A percentile compares a stretch with the other conserved stretches of the same genome.
These are phyloP conservation scores for Champsocephalus esox DNA, from an alignment of 2,797 vertebrate genomes.

Conservation along the genomic window DNA sequence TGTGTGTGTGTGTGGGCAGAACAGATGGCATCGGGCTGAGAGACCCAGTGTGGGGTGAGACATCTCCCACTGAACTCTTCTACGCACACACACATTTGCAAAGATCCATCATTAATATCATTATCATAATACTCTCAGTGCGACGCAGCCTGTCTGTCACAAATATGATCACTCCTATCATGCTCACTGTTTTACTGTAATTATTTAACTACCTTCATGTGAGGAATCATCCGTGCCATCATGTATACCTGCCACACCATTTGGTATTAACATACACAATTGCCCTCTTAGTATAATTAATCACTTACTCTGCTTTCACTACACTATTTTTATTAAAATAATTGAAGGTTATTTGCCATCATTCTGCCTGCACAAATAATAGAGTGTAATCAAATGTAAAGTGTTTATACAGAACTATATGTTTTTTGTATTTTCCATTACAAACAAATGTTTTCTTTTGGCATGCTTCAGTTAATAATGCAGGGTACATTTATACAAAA, in stretches of 20 bases:
- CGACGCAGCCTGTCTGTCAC: conserved; percentile 73
- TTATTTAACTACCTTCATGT: conserved; percentile 72
- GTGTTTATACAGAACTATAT: background rate
- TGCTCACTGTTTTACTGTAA: conserved; percentile 68
- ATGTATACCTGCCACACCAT: conserved; percentile 60
- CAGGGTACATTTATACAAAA: background rate
- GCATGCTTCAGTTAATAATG: background rate
- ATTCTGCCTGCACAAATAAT: conserved; percentile 4
- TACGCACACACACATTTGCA: conserved; percentile 71
- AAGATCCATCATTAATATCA: conserved; percentile 81
- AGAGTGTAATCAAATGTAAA: background rate
- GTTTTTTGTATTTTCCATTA: background rate
- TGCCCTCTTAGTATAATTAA: conserved; percentile 51
- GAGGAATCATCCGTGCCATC: conserved; percentile 50
- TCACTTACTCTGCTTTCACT: conserved; percentile 29
- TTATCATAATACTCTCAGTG: conserved; percentile 81
- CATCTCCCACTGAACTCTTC: conserved; percentile 74
- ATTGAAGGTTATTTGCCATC: conserved; percentile 25
- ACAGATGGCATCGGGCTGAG: conserved; percentile 84
- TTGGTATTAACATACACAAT: conserved; percentile 53
- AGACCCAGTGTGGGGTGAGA: conserved; percentile 81
- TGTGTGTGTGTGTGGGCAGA: conserved; percentile 50
- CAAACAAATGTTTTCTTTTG: background rate
- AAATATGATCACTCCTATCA: conserved; percentile 76
- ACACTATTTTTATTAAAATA: conserved; percentile 12